These are phyloP conservation scores for Bujurquina vittata DNA, from an alignment of 2,113 vertebrate species.

Conservation along the genomic window DNA sequence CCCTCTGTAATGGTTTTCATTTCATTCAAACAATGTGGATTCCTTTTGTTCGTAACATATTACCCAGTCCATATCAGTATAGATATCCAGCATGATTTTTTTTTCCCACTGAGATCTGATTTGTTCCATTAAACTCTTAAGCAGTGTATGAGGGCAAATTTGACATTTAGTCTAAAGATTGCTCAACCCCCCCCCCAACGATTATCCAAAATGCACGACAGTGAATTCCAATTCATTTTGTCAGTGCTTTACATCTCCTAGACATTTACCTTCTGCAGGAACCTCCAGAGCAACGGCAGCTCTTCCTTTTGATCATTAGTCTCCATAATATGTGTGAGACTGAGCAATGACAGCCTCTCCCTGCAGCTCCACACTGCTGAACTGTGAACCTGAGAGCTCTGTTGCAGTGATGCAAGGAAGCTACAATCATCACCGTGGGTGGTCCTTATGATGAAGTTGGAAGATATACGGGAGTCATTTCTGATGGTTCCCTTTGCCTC, in stretches of 20 bases:
- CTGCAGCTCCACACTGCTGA: conserved; percentile 87
- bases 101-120: too few species aligned
- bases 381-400: conserved; percentile 73
- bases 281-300: conserved; percentile 84
- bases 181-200: neutral
- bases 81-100: too few species aligned
- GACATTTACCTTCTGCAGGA: conserved; percentile 84
- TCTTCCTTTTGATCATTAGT: conserved; percentile 78
- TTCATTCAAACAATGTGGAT: too few species aligned
- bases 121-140: too few species aligned
- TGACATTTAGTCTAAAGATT: neutral
- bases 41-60: too few species aligned
- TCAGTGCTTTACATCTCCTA: neutral
- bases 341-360: conserved; percentile 79
- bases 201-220: neutral
- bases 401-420: conserved; percentile 80
- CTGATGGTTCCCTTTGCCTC: conserved; percentile 74
- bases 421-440: conserved; percentile 79
- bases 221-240: neutral
- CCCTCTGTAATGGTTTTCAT: too few species aligned
- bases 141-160: neutral
- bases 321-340: conserved; percentile 83
- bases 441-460: conserved; percentile 83
- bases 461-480: conserved; percentile 82
- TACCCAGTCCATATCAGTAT: too few species aligned